A percentile compares a stretch with the other conserved stretches of the same genome.
Conservation (phyloP, 2,797 vertebrate species). For the Masticophis lateralis region DNA sequence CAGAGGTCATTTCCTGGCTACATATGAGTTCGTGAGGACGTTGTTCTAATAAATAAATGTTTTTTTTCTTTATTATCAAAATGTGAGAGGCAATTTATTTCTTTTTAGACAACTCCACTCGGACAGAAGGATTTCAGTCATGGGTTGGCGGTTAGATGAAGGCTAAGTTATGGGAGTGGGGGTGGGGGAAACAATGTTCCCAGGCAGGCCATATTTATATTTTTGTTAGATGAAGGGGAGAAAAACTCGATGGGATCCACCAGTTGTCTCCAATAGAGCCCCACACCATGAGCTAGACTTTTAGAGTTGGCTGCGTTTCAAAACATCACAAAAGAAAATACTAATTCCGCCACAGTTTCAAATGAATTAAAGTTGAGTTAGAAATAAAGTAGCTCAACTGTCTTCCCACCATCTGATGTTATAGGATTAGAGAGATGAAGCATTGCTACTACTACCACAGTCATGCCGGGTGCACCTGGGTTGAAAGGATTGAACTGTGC, state of each 20-base stretch:
- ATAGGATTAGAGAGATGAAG: background rate
- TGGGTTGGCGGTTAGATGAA: background rate
- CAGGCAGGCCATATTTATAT: background rate
- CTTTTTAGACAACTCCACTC: too few relatives aligned
- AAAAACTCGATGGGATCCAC: background rate
- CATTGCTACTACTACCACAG: background rate
- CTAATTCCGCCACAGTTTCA: background rate
- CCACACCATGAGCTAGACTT: background rate
- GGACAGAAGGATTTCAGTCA: background rate
- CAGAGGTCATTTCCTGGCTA: too few relatives aligned
- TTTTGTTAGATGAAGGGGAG: background rate
- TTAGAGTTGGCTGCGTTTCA: background rate
- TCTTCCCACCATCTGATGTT: background rate
- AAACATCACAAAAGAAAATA: background rate
- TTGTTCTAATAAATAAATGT: too few relatives aligned
- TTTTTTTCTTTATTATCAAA: too few relatives aligned
- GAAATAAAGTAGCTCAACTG: background rate
- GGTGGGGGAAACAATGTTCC: background rate
- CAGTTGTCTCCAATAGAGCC: background rate
- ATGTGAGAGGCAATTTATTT: too few relatives aligned
- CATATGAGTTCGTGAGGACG: too few relatives aligned
- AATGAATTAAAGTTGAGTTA: background rate
- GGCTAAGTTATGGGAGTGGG: background rate
- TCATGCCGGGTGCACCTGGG: too few relatives aligned
- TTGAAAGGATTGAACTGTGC: too few relatives aligned